Evolutionary conservation across 1,140 invertebrate genomes (phyloP), one percentile per base, ranked within the genome.

Genomic region (silkworm (Bombyx mori)): DNA sequence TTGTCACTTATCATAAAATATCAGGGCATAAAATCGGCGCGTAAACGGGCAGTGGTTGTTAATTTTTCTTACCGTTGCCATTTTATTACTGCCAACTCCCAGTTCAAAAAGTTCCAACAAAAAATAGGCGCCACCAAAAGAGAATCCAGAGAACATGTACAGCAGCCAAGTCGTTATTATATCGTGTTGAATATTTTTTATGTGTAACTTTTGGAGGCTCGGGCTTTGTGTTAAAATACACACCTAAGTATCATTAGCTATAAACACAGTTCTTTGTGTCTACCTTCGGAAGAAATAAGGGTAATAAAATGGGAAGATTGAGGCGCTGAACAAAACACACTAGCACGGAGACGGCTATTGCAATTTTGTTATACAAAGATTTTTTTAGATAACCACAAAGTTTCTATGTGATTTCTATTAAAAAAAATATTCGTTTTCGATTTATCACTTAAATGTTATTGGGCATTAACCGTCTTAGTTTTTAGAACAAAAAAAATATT

Each of bases 221-320:
- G 71, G 74, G 72, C 68, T 77, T 75, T 82, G 83, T 86, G 83
- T 86, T 86, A 86, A 85, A 85, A 86, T 85, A 83, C 83, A 85
- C 83, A 86, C 83, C 82, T 86, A 81, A 83, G 73, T 77, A 83
- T 80, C 80, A 85, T 86, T 83, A 84, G 76, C 79, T 83, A 85
- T 86, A 83, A 85, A 85, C 83, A 86, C 79, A 76, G 70, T 73
- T 83, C 81, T 85, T 85, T 86, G 80, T 86, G 81, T 83, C 77
- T 72, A 63, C 77, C 71, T 78, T 76, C 69, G 66, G 62, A 78
- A 75, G 73, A 78, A 83, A 84, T 84, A 82, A 79, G 73, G 74
- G 73, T 72, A 77, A 84, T 84, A 86, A 86, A 84, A 68, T 75
- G 61, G 60, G 61, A 68, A 72, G 71, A 78, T 78, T 73, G 77